A percentile compares a stretch with the other conserved stretches of the same genome.
These are phyloP conservation scores for Falco naumanni DNA, from an alignment of 2,797 vertebrate species.

Conservation along the genomic window DNA sequence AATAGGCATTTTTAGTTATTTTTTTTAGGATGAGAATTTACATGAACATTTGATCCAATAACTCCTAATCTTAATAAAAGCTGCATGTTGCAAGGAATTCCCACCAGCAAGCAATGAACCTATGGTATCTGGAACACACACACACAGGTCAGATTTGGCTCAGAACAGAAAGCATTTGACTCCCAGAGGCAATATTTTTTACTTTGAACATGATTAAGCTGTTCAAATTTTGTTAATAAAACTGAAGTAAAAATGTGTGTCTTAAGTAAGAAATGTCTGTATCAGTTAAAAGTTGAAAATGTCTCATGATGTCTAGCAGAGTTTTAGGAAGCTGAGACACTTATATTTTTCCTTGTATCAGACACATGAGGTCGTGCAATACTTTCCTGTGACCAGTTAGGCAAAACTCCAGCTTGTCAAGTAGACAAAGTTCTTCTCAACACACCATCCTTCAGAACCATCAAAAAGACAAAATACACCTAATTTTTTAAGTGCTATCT, in stretches of 20 bases:
- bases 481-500: not conserved
- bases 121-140: conserved; percentile 48
- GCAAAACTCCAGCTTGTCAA: not conserved
- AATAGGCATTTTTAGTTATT: conserved; percentile 45
- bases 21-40: conserved; percentile 60
- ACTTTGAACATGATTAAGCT: conserved; percentile 65
- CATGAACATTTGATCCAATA: conserved; percentile 62
- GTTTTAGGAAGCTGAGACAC: not conserved
- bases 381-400: not conserved
- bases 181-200: conserved; percentile 67
- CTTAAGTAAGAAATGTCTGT: not conserved
- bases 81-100: conserved; percentile 56
- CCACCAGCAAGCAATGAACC: conserved; percentile 40
- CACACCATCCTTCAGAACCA: not conserved
- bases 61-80: conserved; percentile 71
- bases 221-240: conserved; percentile 70
- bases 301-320: not conserved
- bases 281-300: conserved; percentile 30
- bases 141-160: conserved; percentile 53
- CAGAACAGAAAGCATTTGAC: conserved; percentile 36
- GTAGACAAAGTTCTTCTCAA: not conserved
- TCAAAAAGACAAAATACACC: not conserved
- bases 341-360: not conserved
- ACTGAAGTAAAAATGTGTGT: conserved; percentile 39
- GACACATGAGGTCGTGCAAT: not conserved